phyloP scores from a whole-genome alignment of 2,888 invertebrate genomes.

The Auanema sp. region DNA sequence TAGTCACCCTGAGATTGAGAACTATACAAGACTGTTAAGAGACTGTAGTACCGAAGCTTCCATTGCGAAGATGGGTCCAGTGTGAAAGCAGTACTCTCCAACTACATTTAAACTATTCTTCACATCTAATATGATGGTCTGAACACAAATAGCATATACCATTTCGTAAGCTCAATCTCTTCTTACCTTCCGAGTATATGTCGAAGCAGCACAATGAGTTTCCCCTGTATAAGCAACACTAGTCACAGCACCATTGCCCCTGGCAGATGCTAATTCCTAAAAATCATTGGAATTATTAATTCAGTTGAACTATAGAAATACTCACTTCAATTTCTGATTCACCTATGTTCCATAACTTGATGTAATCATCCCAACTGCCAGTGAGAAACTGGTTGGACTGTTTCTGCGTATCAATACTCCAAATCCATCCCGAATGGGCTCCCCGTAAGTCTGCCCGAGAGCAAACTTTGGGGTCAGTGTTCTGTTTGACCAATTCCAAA shows the following conservation, averaged over 20 bases:
- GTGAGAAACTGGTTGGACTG: conserved; percentile 14
- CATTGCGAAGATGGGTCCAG: conserved; percentile 12
- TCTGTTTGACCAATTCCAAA: conserved; percentile 11
- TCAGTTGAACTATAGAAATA: too few relatives aligned
- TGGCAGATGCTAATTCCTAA: neutral
- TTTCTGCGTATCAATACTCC: conserved; percentile 16
- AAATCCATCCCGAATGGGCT: conserved; percentile 21
- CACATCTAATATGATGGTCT: conserved; percentile 2
- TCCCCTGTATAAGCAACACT: too few relatives aligned
- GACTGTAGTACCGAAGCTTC: conserved; percentile 4
- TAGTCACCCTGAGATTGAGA: conserved; percentile 27
- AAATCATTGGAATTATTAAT: too few relatives aligned
- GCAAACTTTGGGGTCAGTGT: too few relatives aligned
- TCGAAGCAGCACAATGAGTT: too few relatives aligned
- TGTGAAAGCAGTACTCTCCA: conserved; percentile 3
- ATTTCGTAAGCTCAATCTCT: too few relatives aligned
- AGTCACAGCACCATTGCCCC: neutral
- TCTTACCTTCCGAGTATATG: too few relatives aligned
- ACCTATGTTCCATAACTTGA: conserved; percentile 19
- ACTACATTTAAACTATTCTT: conserved; percentile 1
- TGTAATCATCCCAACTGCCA: conserved; percentile 19
- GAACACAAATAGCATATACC: too few relatives aligned
- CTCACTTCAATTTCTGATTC: neutral
- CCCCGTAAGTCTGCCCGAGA: too few relatives aligned
- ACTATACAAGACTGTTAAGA: too few relatives aligned